Percentiles rank a stretch among this genome's conserved stretches.
Conservation (phyloP, 2,797 vertebrate genomes). For the Coilia nasus region DNA sequence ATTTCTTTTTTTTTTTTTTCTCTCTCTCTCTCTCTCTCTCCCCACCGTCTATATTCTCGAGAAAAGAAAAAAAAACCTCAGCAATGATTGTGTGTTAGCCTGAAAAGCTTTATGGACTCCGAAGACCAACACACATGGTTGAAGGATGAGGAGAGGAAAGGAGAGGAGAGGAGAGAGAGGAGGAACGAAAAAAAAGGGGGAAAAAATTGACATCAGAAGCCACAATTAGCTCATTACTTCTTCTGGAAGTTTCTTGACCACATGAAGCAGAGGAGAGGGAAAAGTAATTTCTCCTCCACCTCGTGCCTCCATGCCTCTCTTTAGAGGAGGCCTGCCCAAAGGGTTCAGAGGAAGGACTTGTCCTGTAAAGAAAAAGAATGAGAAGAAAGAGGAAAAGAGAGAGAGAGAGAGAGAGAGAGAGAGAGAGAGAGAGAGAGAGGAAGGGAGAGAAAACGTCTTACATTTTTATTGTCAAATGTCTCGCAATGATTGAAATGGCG, state of each 20-base stretch:
- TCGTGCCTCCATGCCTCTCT: conserved; percentile 55
- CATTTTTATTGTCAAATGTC: conserved; percentile 51
- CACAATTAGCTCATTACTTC: conserved; percentile 80
- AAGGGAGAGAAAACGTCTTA: conserved; percentile 31
- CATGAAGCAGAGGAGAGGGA: conserved; percentile 72
- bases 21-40: conserved; percentile 39
- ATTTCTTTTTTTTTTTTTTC: conserved; percentile 41
- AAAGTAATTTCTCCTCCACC: conserved; percentile 72
- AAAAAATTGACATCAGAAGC: conserved; percentile 73
- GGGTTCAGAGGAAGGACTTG: conserved; percentile 71
- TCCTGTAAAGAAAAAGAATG: conserved; percentile 52
- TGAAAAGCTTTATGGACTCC: conserved; percentile 76
- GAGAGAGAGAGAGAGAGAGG: no score
- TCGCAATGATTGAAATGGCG: conserved; percentile 43
- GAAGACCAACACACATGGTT: conserved; percentile 73
- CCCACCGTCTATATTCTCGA: neutral
- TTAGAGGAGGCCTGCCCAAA: conserved; percentile 56
- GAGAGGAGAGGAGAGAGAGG: neutral
- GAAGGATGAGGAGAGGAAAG: conserved; percentile 29
- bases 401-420: no score
- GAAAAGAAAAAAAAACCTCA: conserved; percentile 56
- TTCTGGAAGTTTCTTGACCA: conserved; percentile 75
- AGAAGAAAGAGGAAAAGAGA: neutral
- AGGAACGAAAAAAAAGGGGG: neutral
- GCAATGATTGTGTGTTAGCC: conserved; percentile 70